Evolutionary conservation across 2,888 invertebrate genomes (phyloP), one percentile per base, ranked within the genome.

Genomic region (Platycnemis pennipes): DNA sequence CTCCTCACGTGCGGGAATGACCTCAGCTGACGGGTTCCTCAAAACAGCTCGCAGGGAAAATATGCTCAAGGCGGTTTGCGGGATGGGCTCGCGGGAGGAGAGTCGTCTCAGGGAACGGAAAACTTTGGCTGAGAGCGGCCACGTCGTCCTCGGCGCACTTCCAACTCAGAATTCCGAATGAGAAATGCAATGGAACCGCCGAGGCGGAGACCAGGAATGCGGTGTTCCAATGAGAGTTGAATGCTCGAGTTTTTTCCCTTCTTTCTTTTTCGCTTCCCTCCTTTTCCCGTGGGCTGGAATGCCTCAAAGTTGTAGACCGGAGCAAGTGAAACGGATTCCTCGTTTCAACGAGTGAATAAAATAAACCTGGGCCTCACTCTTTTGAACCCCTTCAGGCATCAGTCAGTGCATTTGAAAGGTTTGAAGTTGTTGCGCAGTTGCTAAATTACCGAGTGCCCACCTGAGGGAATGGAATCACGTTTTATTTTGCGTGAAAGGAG

Each of bases 151-250:
- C 49, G 49, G 49, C 49, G 49, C 19, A 49, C 56, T 56, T 56
- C 56, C 22, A 56, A 56, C 56, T 56, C 56, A 56, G 63, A 63
- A 63, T 63, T 63, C 63, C 63, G 63, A n/a, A 63, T 63, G 63
- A 63, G 63, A 63, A 63, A 63, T 26, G 63, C 63, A 63, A n/a
- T 63, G 63, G n/a, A 63, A 63, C 26, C 26, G 26, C 26, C 8
- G n/a, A n/a, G 63, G 26, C 63, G 63, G n/a, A 63, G 63, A 63
- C 16, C 1, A 53, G 63, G 63, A 63, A 63, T 63, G 63, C n/a
- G 19, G 63, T 22, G 13, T 56, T 22, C 5, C 22, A n/a, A n/a
- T n/a, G n/a, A 8, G 63, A 26, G 63, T 26, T 56, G 56, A 22
- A 26, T 63, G 63, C 63, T 49, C 0, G 49, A 11, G n/a, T 63